Conservation (phyloP, 2,113 vertebrate genomes). For the Chauna torquata region DNA sequence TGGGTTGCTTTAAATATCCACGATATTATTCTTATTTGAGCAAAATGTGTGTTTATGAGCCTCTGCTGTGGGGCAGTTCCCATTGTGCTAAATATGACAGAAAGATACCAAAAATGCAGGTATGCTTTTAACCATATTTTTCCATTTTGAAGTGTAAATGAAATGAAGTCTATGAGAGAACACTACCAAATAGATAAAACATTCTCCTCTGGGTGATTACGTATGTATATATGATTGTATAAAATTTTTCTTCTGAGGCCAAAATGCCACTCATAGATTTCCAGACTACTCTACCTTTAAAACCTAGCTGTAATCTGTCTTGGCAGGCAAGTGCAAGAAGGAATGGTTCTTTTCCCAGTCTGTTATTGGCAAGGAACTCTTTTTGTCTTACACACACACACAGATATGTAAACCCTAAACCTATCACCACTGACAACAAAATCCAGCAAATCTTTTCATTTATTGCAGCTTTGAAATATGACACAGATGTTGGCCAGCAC, state of each 20-base stretch:
- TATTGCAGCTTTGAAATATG: neutral
- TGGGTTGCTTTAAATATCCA: neutral
- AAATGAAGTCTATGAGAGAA: neutral
- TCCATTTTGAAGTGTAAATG: neutral
- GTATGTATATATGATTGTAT: neutral
- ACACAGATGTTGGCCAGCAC: neutral
- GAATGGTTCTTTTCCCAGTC: neutral
- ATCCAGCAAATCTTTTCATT: neutral
- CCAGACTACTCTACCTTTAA: neutral
- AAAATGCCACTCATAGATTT: neutral
- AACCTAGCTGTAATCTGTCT: neutral
- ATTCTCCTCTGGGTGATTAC: neutral
- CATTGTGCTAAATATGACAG: neutral
- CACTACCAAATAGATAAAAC: neutral
- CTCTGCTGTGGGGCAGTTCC: neutral
- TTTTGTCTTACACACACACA: neutral
- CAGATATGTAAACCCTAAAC: accelerated
- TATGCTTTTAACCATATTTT: neutral
- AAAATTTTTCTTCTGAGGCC: neutral
- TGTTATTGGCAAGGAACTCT: neutral
- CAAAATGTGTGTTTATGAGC: neutral
- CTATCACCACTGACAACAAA: neutral
- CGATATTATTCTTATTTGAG: neutral
- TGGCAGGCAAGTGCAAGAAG: neutral
- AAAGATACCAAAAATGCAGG: neutral